Percentiles rank a stretch among this genome's conserved stretches.
These are phyloP conservation scores for Rallus limicola DNA, from an alignment of 2,113 vertebrate species.

Conservation along the genomic window DNA sequence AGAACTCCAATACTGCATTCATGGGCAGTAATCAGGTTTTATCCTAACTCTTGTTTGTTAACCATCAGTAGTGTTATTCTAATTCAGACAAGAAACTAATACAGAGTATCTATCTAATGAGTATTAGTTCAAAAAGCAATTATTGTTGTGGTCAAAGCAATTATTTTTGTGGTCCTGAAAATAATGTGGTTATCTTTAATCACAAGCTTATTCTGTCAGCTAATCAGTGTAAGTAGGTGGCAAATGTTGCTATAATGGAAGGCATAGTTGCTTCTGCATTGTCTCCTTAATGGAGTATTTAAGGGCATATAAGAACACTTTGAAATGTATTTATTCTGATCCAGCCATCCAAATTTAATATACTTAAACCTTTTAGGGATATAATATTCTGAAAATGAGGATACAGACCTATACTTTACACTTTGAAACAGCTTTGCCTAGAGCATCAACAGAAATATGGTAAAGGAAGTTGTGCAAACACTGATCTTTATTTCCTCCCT, in stretches of 20 bases:
- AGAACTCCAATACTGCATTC: background rate
- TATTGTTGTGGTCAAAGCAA: background rate
- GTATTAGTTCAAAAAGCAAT: constrained; percentile 3
- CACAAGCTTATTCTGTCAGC: background rate
- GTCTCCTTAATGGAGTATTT: background rate
- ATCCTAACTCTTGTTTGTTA: background rate
- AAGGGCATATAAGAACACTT: background rate
- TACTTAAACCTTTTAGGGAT: constrained; percentile 16
- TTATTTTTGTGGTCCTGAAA: background rate
- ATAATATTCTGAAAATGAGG: background rate
- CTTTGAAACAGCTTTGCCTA: constrained; percentile 25
- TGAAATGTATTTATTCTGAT: background rate
- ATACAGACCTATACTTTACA: background rate
- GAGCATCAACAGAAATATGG: background rate
- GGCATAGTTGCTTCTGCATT: background rate
- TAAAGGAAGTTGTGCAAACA: constrained; percentile 3
- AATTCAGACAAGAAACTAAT: background rate
- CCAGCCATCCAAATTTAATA: background rate
- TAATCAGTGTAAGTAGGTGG: background rate
- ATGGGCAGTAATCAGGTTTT: background rate
- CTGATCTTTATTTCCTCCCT: background rate
- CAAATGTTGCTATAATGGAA: background rate
- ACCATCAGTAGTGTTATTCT: background rate
- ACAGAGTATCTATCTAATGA: background rate
- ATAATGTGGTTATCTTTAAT: background rate